Evolutionary conservation across 2,113 vertebrate species (phyloP).

Genomic region (Poicephalus gulielmi): DNA sequence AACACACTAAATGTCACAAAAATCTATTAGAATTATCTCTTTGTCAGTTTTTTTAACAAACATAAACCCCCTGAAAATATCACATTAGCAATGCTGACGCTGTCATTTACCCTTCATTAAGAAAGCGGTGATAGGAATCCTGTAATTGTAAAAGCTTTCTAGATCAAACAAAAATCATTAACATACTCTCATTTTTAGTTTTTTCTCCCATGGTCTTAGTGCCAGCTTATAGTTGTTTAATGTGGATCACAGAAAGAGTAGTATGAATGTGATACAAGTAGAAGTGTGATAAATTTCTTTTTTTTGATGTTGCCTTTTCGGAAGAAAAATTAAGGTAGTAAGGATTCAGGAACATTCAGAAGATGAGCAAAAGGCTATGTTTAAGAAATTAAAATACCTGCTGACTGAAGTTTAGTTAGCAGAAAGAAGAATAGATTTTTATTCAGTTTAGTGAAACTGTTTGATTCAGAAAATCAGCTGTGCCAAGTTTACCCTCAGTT

Average conservation of each 20-base stretch:
- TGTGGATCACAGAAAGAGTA: background rate
- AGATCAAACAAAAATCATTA: background rate
- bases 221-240: background rate
- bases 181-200: background rate
- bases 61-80: background rate
- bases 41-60: background rate
- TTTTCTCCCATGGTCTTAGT: background rate
- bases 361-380: background rate
- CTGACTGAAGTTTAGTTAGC: background rate
- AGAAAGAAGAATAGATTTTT: background rate
- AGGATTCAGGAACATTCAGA: background rate
- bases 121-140: background rate
- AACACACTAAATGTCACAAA: background rate
- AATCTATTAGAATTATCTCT: background rate
- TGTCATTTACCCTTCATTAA: background rate
- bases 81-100: background rate
- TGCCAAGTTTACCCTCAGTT: background rate
- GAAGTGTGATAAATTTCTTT: background rate
- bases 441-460: background rate
- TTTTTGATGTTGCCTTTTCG: background rate
- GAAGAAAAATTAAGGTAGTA: background rate
- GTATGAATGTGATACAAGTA: background rate
- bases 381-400: background rate
- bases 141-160: background rate
- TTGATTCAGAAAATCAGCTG: background rate